Base-by-base conservation (phyloP, 2,888 invertebrate genomes). In the Cephus sareptanus region DNA sequence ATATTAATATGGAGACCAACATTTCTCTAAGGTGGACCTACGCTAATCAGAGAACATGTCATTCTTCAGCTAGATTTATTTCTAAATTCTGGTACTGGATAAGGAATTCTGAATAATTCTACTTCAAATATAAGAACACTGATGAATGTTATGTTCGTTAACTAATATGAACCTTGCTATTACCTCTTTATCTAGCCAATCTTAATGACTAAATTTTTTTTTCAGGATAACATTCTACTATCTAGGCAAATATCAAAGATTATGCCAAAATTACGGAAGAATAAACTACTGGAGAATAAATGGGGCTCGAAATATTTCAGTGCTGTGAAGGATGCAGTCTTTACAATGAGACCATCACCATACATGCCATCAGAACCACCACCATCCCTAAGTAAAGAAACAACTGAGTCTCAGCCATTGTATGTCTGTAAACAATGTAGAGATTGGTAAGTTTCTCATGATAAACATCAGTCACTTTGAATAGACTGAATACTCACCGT, bases 351-450 rank as follows among this genome's bases (percentile, higher is more conserved):
- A 71, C 71, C 80, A 33, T 73, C 80, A 11, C 85, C 90, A 4
- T 87, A 87, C 75, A 83, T 81, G 76, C 88, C 90, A 37, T 35
- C 81, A n/a, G 86, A 87, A 70, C 83, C 85, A 71, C 89, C 91
- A 4, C 77, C 79, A 4, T 75, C 81, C 31, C 77, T 87, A 13
- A 82, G 78, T 40, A 82, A 85, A 73, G 79, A 86, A 15, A 80
- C 80, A 70, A 78, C 81, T 69, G 82, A 83, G 70, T 80, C 78
- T 40, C 81, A 84, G 73, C 69, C 80, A 11, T 76, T 83, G 34
- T 86, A 86, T 34, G 76, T 82, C 37, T 91, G 91, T 75, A 80
- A 85, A 73, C 87, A 89, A 34, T 91, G 91, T 74, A 88, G 83
- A 80, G 91, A 91, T 81, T 84, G 90, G 91, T 91, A 76, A 87